These are phyloP conservation scores for Xenopus petersii DNA, from an alignment of 2,797 vertebrate species.

Conservation along the genomic window DNA sequence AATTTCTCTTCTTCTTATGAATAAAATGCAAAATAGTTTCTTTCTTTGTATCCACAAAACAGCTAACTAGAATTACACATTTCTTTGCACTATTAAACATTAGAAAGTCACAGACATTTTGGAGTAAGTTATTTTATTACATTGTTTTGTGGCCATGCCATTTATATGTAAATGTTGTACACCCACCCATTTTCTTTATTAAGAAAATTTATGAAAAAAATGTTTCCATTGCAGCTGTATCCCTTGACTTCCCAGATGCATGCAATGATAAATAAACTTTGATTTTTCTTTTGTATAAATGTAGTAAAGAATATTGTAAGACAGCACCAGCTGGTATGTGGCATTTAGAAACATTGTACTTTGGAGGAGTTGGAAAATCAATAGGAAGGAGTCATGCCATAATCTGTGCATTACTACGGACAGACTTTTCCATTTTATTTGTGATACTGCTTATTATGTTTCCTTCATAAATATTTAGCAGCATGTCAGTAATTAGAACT, in stretches of 20 bases:
- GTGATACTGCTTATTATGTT: constrained; percentile 34
- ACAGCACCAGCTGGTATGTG: constrained; percentile 39
- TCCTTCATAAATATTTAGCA: constrained; percentile 39
- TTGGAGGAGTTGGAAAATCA: constrained; percentile 21
- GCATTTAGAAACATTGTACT: constrained; percentile 42
- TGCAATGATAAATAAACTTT: constrained; percentile 29
- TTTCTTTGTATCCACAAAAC: neutral
- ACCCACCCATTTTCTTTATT: constrained; percentile 12
- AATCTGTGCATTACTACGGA: constrained; percentile 28
- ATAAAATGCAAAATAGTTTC: no score
- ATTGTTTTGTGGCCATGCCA: constrained; percentile 10
- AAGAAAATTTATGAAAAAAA: constrained; percentile 6
- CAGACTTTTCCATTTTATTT: constrained; percentile 24
- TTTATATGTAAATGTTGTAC: constrained; percentile 16
- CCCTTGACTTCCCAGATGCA: constrained; percentile 33
- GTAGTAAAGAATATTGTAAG: constrained; percentile 27
- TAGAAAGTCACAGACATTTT: neutral
- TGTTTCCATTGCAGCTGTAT: constrained; percentile 28
- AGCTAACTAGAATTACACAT: neutral
- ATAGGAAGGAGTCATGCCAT: constrained; percentile 36
- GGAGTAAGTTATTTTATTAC: constrained; percentile 14
- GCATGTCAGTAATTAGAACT: constrained; percentile 19
- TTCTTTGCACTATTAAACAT: neutral
- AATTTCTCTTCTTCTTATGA: no score
- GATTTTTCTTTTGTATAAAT: constrained; percentile 24